Base-by-base conservation (phyloP, 2,888 invertebrate genomes). In the Cataglyphis cursor region DNA sequence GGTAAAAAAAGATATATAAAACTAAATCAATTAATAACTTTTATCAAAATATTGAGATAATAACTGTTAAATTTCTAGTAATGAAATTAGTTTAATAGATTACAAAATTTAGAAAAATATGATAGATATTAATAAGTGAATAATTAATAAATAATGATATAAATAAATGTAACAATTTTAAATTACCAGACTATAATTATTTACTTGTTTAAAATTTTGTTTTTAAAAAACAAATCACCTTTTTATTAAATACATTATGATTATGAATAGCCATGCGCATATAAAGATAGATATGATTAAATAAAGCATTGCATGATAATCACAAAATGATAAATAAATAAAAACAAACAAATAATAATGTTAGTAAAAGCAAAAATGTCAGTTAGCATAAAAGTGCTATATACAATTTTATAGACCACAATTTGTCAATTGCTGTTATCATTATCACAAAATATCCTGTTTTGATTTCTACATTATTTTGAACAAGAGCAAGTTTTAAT, bases 341-440 rank as follows among this genome's bases (percentile, higher is more conserved):
- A 65, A 65, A 65, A 65, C 0, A 65, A 61, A 28, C 21, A 48
- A 38, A 1, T 21, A 48, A 75, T 6, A n/a, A 57, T 68, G 54
- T 76, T 76, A 76, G 70, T 54, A 54, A 57, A 76, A 65, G 65
- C 74, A 35, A 21, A n/a, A 76, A 41, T 28, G 10, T 54, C 54
- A 76, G n/a, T 15, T 24, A n/a, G 35, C 28, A 66, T 21, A 68
- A 57, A 28, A 76, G 1, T 76, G 38, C 54, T 65, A n/a, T 38
- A 28, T 66, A 65, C 4, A 57, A 28, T 66, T 51, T 51, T 28
- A 65, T 24, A 4, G 15, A 41, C n/a, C 1, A 0, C 18, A 35
- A 35, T 18, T 66, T 28, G 35, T 75, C 28, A 51, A 35, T 54
- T 48, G 21, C 9, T 31, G 61, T 65, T 51, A 54, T 24, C 5